phyloP scores from a whole-genome alignment of 2,113 vertebrate genomes.

The Butastur rufipennis region DNA sequence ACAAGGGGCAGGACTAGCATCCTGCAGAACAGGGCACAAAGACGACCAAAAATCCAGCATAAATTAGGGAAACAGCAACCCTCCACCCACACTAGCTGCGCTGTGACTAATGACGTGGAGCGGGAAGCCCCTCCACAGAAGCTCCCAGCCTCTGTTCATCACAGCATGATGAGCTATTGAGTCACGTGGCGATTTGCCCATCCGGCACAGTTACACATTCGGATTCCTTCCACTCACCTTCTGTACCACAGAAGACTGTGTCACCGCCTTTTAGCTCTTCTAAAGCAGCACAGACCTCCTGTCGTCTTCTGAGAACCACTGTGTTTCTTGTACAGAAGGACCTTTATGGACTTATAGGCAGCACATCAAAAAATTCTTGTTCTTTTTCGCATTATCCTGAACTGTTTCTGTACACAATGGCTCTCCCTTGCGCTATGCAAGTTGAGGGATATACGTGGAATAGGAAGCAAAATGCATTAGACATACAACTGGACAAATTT shows the following conservation, averaged over 20 bases:
- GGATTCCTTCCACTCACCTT: not conserved
- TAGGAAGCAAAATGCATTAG: not conserved
- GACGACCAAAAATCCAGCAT: not conserved
- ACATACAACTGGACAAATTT: not conserved
- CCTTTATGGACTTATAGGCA: not conserved
- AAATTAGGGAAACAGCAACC: not conserved
- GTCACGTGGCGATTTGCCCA: not conserved
- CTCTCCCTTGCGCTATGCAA: not conserved
- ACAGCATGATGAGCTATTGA: not conserved
- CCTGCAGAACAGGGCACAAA: not conserved
- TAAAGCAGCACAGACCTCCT: not conserved
- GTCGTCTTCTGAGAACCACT: not conserved
- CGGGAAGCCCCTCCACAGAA: not conserved
- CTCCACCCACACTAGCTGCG: not conserved
- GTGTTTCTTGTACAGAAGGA: not conserved
- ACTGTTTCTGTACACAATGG: not conserved
- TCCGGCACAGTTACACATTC: not conserved
- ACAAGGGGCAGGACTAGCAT: not conserved
- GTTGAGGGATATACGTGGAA: accelerated
- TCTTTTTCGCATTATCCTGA: not conserved
- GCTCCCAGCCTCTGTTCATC: not conserved
- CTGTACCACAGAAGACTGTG: not conserved
- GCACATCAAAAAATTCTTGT: not conserved
- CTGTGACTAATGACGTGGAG: not conserved
- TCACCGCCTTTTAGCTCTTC: not conserved